A percentile compares a stretch with the other conserved stretches of the same genome.
Evolutionary conservation across 2,113 vertebrate species (phyloP).

Genomic region (Scopus umbretta): DNA sequence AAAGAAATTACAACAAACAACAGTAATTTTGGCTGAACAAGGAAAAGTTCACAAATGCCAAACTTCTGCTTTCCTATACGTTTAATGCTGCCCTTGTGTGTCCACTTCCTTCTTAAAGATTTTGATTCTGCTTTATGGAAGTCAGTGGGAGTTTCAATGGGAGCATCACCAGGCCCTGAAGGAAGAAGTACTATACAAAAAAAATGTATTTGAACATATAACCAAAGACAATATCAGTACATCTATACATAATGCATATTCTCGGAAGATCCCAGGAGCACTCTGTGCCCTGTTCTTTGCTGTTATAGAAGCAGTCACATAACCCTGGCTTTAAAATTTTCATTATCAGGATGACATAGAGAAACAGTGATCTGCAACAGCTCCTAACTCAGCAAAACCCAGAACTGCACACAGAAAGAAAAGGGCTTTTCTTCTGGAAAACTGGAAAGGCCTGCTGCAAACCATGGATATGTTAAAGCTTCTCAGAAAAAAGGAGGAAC

Average conservation of each 20-base stretch:
- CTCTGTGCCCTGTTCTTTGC: neutral
- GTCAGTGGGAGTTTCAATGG: neutral
- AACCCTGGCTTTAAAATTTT: conserved; percentile 8
- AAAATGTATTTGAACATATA: neutral
- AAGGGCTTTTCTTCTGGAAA: neutral
- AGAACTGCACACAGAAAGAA: neutral
- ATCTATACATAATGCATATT: neutral
- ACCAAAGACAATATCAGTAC: neutral
- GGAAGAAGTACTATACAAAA: neutral
- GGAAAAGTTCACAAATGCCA: neutral
- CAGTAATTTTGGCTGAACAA: neutral
- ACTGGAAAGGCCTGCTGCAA: neutral
- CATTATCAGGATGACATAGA: neutral
- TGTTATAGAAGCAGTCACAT: neutral
- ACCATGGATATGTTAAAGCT: neutral
- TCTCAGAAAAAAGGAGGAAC: neutral
- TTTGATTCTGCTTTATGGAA: neutral
- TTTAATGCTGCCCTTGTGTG: neutral
- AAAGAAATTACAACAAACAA: neutral
- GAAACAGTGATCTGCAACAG: neutral
- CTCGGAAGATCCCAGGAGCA: neutral
- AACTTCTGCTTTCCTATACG: neutral
- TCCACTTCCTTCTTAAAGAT: neutral
- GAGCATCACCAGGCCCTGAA: neutral
- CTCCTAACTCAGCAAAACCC: neutral